Base-by-base conservation (phyloP, 2,888 invertebrate species). In the Xestobium rufovillosum region DNA sequence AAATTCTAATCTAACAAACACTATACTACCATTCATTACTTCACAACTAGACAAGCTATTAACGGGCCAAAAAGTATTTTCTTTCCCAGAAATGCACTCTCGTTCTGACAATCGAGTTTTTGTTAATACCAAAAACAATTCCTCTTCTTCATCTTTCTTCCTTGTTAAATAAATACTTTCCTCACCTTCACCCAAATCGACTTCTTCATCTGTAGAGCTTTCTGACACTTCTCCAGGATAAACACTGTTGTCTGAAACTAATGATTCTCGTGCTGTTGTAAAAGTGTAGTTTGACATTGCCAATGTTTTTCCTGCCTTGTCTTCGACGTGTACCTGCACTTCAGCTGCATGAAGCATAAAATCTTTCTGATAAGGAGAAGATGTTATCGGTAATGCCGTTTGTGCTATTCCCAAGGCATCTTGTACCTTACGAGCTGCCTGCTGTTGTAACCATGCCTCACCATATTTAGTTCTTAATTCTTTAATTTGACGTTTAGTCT, bases 401-500 rank as follows among this genome's bases (percentile, higher is more conserved):
- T 60, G 58, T 36, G 67, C 60, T 28, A 75, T 55, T 10, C 77
- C 76, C 50, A 78, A 61, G 16, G 72, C 70, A 50, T 69, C 71
- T 50, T 75, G 71, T 29, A 77, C 68, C 25, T 60, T 55, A 17
- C 70, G 67, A 2, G 55, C 57, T 3, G 49, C 48, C 23, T 53
- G 44, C 15, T 38, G 41, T 38, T 71, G 71, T 16, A 80, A 51
- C 80, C 80, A 80, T 33, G 72, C 68, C 45, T 71, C 70, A 8
- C 79, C 80, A 53, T 71, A 75, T 48, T 70, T 69, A 42, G 71
- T 60, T 9, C 76, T 63, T 11, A 79, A 50, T 13, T 64, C 67
- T 46, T 77, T 69, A 39, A 80, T 71, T 56, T 75, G 70, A 44
- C 69, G 68, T 48, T 76, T 78, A 0, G 72, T 73, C 49, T 73